Percentiles rank a stretch among this genome's conserved stretches.
Conservation (phyloP, 2,888 invertebrate species). For the Drosophila diplacantha region DNA sequence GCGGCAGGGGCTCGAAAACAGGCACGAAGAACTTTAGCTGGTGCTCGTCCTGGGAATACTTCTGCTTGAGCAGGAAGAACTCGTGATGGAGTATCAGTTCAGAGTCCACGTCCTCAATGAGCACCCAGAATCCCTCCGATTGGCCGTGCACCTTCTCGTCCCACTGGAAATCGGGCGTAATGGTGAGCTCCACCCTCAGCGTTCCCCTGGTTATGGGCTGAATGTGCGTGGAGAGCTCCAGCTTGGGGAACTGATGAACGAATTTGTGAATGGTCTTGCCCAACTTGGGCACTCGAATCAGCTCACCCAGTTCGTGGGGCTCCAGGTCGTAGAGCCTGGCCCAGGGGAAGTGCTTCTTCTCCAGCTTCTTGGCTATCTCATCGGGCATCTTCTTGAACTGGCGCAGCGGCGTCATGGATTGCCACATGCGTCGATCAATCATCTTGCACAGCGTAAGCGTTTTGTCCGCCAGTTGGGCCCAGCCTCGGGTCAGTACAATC, state of each 20-base stretch:
- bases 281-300: conserved; percentile 77
- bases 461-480: conserved; percentile 99
- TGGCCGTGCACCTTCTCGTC: conserved; percentile 93
- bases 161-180: conserved; percentile 99
- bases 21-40: conserved; percentile 98
- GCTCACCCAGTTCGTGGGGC: conserved; percentile 97
- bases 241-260: conserved; percentile 94
- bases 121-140: conserved; percentile 92
- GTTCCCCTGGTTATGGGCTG: conserved; percentile 98
- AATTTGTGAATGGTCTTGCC: conserved; percentile 94
- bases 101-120: conserved; percentile 92
- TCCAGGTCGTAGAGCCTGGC: conserved; percentile 96
- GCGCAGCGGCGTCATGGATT: conserved; percentile 97
- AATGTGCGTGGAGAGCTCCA: conserved; percentile 97
- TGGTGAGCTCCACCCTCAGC: conserved; percentile 95
- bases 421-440: conserved; percentile 99
- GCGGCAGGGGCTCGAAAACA: conserved; percentile 98
- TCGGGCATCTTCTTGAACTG: conserved; percentile 99
- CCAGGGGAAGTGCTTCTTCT: conserved; percentile 98
- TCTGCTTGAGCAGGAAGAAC: conserved; percentile 94
- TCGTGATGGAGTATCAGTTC: conserved; percentile 97
- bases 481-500: conserved; percentile 93
- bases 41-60: conserved; percentile 96
- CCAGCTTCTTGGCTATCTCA: conserved; percentile 96
- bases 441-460: conserved; percentile 97